Evolutionary conservation across 2,888 invertebrate species (phyloP), one percentile per base, ranked within the genome.

Genomic region (Caenorhabditis auriculariae): DNA sequence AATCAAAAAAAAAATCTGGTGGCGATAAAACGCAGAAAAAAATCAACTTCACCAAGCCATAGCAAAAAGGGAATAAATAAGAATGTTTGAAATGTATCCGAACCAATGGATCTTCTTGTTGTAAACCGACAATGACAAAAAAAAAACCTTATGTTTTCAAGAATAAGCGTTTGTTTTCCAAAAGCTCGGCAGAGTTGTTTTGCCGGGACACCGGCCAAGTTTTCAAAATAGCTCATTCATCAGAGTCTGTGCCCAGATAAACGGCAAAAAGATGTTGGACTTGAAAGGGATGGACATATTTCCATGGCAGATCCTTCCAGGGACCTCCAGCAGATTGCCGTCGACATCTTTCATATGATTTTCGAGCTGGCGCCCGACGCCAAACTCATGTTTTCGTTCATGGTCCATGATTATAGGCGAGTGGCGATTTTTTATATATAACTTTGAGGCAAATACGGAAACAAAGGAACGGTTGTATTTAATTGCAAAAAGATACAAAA

Each of bases 361-460:
- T 72, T 72, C 38, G 72, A 72, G 32, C 72, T 68, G 43, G 66
- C 69, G 7, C 72, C 72, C 0, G 72, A 72, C 32, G 72, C 72
- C 4, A 72, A 72, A 44, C 32, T 72, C 3, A 69, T 72, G 72
- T 72, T 72, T 42, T 49, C 61, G 3, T 72, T 72, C 28, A 72
- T 72, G 72, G 56, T 69, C 54, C 69, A 72, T 17, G 72, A 69
- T 28, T 63, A 62, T 28, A 57, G n/a, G n/a, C n/a, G n/a, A n/a
- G n/a, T n/a, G n/a, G n/a, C n/a, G n/a, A n/a, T n/a, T n/a, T n/a
- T n/a, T n/a, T n/a, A n/a, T n/a, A n/a, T n/a, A n/a, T n/a, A n/a
- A n/a, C n/a, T n/a, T n/a, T n/a, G n/a, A n/a, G n/a, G n/a, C n/a
- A n/a, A n/a, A n/a, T n/a, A n/a, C n/a, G n/a, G n/a, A n/a, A n/a